A percentile compares a stretch with the other conserved stretches of the same genome.
These are phyloP conservation scores for Spatulosminthurus flaviceps DNA, from an alignment of 2,888 invertebrate species.

Conservation along the genomic window DNA sequence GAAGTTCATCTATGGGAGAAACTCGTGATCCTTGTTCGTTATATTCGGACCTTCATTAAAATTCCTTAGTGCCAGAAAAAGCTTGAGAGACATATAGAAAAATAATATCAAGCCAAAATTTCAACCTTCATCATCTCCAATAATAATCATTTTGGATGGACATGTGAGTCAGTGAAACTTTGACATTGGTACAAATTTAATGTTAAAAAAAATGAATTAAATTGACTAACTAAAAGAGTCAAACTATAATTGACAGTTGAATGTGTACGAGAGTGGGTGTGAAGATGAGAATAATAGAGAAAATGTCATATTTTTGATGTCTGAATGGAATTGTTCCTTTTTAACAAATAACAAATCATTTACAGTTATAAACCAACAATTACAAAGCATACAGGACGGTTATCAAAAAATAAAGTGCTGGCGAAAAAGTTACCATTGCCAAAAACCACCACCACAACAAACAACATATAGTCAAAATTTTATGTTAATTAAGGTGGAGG, in stretches of 20 bases:
- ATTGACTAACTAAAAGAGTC: no score
- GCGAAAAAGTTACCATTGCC: neutral
- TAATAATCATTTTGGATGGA: no score
- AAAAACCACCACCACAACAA: neutral
- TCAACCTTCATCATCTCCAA: no score
- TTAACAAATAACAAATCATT: no score
- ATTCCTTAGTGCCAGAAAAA: conserved; percentile 11
- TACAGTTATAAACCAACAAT: no score
- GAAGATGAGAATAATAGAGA: neutral
- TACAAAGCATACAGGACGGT: no score
- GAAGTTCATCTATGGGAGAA: neutral
- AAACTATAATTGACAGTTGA: neutral
- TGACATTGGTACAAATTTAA: no score
- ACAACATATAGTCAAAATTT: neutral
- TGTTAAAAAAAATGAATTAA: no score
- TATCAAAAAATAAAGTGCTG: neutral
- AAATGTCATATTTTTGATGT: conserved; percentile 18
- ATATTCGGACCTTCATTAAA: neutral
- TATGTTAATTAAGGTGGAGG: neutral
- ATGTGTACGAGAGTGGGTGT: neutral
- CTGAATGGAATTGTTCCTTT: neutral
- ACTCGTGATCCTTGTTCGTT: neutral
- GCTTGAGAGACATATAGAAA: neutral
- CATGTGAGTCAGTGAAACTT: no score
- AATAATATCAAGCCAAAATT: neutral